These are phyloP conservation scores for Fregetta grallaria DNA, from an alignment of 2,113 vertebrate species.

Conservation along the genomic window DNA sequence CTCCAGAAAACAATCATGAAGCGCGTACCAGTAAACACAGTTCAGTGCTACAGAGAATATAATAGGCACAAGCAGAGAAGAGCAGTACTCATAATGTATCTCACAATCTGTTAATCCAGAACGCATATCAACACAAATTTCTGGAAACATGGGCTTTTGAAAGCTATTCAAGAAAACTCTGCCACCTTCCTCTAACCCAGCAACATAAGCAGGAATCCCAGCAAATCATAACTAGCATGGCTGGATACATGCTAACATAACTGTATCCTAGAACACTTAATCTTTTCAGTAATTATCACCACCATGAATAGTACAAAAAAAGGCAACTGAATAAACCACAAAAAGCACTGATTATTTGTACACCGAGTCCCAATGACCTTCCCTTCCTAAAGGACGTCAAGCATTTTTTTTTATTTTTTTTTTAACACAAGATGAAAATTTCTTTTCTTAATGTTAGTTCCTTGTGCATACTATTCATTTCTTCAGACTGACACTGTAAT, in stretches of 20 bases:
- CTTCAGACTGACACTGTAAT: background rate
- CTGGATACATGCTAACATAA: background rate
- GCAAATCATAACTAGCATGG: background rate
- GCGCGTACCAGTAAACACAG: background rate
- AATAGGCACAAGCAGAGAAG: background rate
- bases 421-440: background rate
- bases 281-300: background rate
- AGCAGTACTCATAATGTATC: background rate
- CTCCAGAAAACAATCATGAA: background rate
- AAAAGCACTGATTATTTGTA: background rate
- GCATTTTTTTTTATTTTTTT: background rate
- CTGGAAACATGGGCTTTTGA: background rate
- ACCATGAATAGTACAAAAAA: background rate
- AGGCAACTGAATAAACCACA: background rate
- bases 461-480: background rate
- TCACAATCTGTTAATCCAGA: background rate
- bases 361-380: background rate
- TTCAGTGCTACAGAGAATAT: background rate
- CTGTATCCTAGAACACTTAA: background rate
- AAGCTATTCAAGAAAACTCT: background rate
- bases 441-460: background rate
- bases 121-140: background rate
- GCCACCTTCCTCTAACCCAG: background rate
- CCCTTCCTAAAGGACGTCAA: background rate
- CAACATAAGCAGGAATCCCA: background rate